These are phyloP conservation scores for Cheirogaleus major DNA, from an alignment of 2,797 vertebrate genomes.

Conservation along the genomic window DNA sequence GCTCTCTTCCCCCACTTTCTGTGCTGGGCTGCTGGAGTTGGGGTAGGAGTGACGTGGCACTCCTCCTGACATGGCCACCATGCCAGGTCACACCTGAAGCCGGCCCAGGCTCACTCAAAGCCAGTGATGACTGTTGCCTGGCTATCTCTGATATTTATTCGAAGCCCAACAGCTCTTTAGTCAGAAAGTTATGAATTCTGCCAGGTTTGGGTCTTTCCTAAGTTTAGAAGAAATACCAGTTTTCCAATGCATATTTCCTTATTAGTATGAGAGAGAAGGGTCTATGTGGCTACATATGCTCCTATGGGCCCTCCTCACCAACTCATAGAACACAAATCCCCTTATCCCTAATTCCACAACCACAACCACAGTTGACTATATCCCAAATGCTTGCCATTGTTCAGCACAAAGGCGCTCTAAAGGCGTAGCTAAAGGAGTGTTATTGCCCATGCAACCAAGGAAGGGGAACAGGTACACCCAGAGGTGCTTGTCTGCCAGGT, in stretches of 20 bases:
- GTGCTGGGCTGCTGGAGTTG: too few relatives aligned
- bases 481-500: background rate
- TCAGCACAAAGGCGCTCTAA: background rate
- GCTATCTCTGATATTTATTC: too few relatives aligned
- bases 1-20: too few relatives aligned
- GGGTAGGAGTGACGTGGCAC: too few relatives aligned
- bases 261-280: background rate
- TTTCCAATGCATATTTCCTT: background rate
- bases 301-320: background rate
- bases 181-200: too few relatives aligned
- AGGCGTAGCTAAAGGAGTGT: background rate
- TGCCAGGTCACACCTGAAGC: too few relatives aligned
- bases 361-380: background rate
- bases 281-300: background rate
- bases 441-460: background rate
- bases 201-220: background rate
- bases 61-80: too few relatives aligned
- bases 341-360: background rate
- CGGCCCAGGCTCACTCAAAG: too few relatives aligned
- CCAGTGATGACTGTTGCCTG: too few relatives aligned
- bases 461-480: background rate
- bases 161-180: too few relatives aligned
- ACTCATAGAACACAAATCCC: background rate
- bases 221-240: background rate
- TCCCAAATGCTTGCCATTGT: background rate